Evolutionary conservation across 1,140 invertebrate species (phyloP), one percentile per base, ranked within the genome.

Genomic region (Aphelenchoides avenae): DNA sequence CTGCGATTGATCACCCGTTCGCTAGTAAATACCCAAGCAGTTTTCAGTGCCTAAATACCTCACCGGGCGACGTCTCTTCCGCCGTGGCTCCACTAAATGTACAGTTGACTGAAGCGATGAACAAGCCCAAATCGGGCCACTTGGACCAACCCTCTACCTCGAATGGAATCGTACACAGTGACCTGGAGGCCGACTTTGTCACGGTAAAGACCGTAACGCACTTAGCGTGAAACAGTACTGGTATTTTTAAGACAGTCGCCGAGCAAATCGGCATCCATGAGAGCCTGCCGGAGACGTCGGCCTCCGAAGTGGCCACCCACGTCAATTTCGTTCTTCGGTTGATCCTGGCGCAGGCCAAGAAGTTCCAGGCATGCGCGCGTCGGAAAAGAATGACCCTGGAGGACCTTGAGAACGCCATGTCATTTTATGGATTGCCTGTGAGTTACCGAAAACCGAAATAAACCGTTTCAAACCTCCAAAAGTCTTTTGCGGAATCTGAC

Each of bases 351-450:
- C 34, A 61, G 24, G 64, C 59, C n/a, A 15, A 27, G 29, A 70
- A 57, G 33, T 65, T 65, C 47, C 64, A 65, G 41, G 34, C 37
- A 34, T 37, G 52, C 26, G 68, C 59, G 6, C 29, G 62, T 49
- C 40, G 65, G 34, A 33, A 37, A 41, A 41, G 24, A 31, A 36
- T 67, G 22, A 59, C 36, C 27, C 15, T 57, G 4, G 65, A 67
- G 5, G 65, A 67, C 33, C 15, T 67, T 3, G 65, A 67, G 15
- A 37, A 24, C 18, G 67, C 65, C 24, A 20, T 67, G 18, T 49
- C 60, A 33, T 70, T 54, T 27, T 42, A 50, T 22, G 57, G 64
- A 9, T 33, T 70, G 13, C n/a, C 50, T n/a, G 65, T 67, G 30
- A 34, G 40, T 68, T 24, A 33, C 61, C 4, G 24, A 39, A 24